Evolutionary conservation across 64 coral and sea anemone species (phyloP).

Genomic region (Cladopsammia gracilis): DNA sequence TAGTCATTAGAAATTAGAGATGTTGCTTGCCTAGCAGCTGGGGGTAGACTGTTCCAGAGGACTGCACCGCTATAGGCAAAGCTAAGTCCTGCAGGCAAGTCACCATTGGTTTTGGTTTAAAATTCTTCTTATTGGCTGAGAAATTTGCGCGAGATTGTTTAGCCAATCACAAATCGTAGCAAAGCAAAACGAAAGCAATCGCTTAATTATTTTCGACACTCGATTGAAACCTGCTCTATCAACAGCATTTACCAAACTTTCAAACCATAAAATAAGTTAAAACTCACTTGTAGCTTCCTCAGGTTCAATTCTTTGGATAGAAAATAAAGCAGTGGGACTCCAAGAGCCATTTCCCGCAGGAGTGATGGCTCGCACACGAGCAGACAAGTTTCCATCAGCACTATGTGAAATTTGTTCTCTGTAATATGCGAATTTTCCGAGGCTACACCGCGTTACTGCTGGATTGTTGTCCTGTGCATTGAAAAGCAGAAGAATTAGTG

Average conservation of each 20-base stretch:
- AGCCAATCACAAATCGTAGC: no score
- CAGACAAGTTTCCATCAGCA: slow-evolving; percentile 68
- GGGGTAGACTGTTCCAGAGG: no score
- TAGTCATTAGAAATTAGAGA: no score
- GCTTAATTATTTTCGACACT: no score
- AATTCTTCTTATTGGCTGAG: no score
- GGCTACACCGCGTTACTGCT: slow-evolving; percentile 4
- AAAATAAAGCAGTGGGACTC: slow-evolving; percentile 68
- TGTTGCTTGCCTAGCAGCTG: no score
- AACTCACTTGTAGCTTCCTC: slow-evolving; percentile 26
- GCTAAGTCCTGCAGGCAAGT: no score
- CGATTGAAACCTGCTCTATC: no score
- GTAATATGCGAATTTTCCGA: slow-evolving; percentile 31
- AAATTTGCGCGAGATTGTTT: no score
- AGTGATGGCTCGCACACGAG: slow-evolving; percentile 90
- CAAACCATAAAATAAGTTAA: not conserved
- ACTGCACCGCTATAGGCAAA: no score
- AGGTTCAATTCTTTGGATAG: not conserved
- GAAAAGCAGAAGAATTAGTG: not conserved
- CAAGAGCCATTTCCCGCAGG: slow-evolving; percentile 97
- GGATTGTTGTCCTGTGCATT: not conserved
- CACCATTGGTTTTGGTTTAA: no score
- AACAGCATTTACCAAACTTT: not conserved
- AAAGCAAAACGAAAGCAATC: no score
- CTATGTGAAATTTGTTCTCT: not conserved